phyloP scores from a whole-genome alignment of 2,113 vertebrate genomes.

The Ondatra zibethicus region DNA sequence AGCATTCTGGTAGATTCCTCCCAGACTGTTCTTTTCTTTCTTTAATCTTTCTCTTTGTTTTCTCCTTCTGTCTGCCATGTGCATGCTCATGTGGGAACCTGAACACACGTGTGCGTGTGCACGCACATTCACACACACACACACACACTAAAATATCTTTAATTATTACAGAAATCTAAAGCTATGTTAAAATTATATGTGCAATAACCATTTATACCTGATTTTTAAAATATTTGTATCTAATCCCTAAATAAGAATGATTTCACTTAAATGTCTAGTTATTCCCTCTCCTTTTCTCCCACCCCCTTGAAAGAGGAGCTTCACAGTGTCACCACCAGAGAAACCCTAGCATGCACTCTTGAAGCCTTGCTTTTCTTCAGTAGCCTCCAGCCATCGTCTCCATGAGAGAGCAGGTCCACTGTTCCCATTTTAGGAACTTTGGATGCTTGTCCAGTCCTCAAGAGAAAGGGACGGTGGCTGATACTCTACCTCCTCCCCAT shows the following conservation, averaged over 20 bases:
- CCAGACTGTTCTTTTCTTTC: background rate
- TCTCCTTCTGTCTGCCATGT: background rate
- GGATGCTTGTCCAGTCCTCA: background rate
- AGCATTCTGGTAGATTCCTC: background rate
- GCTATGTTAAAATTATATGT: background rate
- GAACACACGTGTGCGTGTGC: background rate
- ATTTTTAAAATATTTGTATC: background rate
- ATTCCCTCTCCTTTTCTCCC: background rate
- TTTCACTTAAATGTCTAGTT: background rate
- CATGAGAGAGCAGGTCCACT: background rate
- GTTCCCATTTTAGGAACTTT: background rate
- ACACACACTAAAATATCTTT: background rate
- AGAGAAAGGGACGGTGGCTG: background rate
- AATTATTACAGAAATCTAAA: background rate
- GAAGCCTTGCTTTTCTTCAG: background rate
- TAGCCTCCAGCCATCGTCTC: background rate
- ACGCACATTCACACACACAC: background rate
- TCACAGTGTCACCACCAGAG: conserved; percentile 45
- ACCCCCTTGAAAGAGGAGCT: background rate
- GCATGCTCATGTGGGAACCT: too few species aligned
- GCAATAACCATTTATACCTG: background rate
- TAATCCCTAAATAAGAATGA: background rate
- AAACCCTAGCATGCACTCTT: conserved; percentile 15
- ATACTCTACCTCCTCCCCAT: background rate
- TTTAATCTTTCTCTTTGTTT: rapidly evolving